Conservation (phyloP, 35 echinoderm and acorn worm genomes). For the Nesometra sesokonis region DNA sequence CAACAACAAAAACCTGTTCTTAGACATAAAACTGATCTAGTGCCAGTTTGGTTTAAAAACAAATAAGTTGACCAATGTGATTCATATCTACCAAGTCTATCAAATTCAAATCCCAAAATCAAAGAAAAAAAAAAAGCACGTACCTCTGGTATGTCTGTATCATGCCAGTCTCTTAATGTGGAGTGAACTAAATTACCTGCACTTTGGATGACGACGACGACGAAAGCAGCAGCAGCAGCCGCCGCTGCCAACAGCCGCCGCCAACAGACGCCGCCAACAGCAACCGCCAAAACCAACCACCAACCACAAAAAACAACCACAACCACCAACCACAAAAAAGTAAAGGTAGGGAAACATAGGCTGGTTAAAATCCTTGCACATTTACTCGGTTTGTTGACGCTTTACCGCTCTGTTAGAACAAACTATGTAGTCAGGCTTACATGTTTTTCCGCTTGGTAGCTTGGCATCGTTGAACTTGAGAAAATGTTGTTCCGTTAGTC, state of each 20-base stretch:
- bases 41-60: not conserved
- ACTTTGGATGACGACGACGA: not conserved
- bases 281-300: too few relatives aligned
- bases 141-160: not conserved
- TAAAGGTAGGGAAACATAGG: too few relatives aligned
- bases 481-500: slow-evolving; percentile 32
- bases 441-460: slow-evolving; percentile 1
- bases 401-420: slow-evolving; percentile 13
- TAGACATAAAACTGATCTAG: slow-evolving; percentile 2
- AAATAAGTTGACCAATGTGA: slow-evolving; percentile 3
- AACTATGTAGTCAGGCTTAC: slow-evolving; percentile 29
- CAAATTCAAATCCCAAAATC: not conserved
- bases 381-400: slow-evolving; percentile 13
- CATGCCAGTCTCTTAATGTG: not conserved
- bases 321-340: too few relatives aligned
- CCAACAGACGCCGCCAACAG: too few relatives aligned
- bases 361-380: too few relatives aligned
- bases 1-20: slow-evolving; percentile 12
- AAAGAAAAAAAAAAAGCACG: too few relatives aligned
- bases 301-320: too few relatives aligned
- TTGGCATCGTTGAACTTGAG: not conserved
- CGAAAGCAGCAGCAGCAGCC: too few relatives aligned
- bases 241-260: too few relatives aligned
- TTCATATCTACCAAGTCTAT: not conserved
- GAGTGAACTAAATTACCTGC: not conserved